phyloP scores from a whole-genome alignment of 1,140 invertebrate genomes.

The Triops cancriformis region DNA sequence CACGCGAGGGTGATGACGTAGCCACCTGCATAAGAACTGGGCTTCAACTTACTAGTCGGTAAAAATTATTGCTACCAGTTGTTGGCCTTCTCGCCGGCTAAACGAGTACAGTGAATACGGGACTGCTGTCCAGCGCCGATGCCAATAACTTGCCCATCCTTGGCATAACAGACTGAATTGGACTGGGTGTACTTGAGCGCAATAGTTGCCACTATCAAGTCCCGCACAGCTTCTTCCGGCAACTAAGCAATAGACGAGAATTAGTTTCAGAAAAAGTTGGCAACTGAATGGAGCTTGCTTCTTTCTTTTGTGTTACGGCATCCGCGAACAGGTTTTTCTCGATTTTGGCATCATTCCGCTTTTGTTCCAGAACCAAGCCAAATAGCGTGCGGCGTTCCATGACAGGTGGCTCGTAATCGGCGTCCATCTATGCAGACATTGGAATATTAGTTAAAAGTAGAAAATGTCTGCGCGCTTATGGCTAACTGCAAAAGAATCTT shows the following conservation, averaged over 20 bases:
- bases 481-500: no score
- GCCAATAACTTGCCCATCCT: constrained; percentile 86
- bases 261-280: constrained; percentile 37
- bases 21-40: constrained; percentile 55
- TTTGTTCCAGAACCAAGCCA: constrained; percentile 85
- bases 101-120: constrained; percentile 90
- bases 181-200: constrained; percentile 97
- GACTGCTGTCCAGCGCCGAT: constrained; percentile 97
- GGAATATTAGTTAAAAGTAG: no score
- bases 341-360: constrained; percentile 81
- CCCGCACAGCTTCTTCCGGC: constrained; percentile 65
- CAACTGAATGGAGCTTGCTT: not conserved
- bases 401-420: constrained; percentile 65
- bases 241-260: constrained; percentile 47
- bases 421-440: constrained; percentile 67
- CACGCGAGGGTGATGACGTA: constrained; percentile 85
- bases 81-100: constrained; percentile 95
- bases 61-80: constrained; percentile 62
- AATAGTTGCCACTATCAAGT: constrained; percentile 91
- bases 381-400: constrained; percentile 82
- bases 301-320: not conserved
- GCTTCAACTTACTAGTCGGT: not conserved
- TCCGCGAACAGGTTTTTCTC: constrained; percentile 37
- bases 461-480: no score
- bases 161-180: constrained; percentile 89